phyloP scores from a whole-genome alignment of 1,140 invertebrate genomes.

The Scaptomyza hsui region DNA sequence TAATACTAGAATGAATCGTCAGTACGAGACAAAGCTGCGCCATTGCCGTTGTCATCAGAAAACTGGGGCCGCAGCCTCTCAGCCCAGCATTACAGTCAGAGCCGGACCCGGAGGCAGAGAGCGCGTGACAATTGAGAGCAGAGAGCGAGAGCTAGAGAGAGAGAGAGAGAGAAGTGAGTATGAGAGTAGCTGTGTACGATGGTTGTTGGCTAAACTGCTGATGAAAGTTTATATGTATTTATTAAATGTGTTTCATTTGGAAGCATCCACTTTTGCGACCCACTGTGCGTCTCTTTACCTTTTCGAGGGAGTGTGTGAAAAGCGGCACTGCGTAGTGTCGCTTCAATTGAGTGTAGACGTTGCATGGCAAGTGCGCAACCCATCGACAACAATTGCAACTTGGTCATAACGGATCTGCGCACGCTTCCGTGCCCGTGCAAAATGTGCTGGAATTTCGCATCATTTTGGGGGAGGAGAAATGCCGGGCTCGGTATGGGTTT shows the following conservation, averaged over 20 bases:
- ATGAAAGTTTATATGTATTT: not conserved
- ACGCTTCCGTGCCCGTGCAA: not conserved
- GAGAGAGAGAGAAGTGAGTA: not conserved
- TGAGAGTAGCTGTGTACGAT: slow-evolving; percentile 10
- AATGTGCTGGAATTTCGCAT: slow-evolving; percentile 35
- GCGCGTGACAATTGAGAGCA: slow-evolving; percentile 22
- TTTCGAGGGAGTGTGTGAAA: slow-evolving; percentile 43
- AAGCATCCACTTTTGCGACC: slow-evolving; percentile 1
- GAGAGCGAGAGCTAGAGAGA: not conserved
- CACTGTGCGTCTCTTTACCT: slow-evolving; percentile 34
- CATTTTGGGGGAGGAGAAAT: not conserved
- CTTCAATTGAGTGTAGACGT: slow-evolving; percentile 31
- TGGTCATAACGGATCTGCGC: slow-evolving; percentile 19
- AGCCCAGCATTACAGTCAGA: slow-evolving; percentile 1
- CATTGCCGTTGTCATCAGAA: slow-evolving; percentile 37
- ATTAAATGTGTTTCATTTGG: not conserved
- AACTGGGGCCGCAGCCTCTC: slow-evolving; percentile 54
- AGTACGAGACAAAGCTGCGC: slow-evolving; percentile 53
- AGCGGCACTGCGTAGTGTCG: slow-evolving; percentile 43
- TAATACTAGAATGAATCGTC: slow-evolving; percentile 71
- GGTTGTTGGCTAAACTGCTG: slow-evolving; percentile 6
- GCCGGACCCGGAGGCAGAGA: slow-evolving; percentile 32
- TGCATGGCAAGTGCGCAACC: not conserved
- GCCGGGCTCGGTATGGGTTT: not conserved
- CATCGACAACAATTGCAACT: slow-evolving; percentile 6